These are phyloP conservation scores for Ormyrus rosae DNA, from an alignment of 2,888 invertebrate species.

Conservation along the genomic window DNA sequence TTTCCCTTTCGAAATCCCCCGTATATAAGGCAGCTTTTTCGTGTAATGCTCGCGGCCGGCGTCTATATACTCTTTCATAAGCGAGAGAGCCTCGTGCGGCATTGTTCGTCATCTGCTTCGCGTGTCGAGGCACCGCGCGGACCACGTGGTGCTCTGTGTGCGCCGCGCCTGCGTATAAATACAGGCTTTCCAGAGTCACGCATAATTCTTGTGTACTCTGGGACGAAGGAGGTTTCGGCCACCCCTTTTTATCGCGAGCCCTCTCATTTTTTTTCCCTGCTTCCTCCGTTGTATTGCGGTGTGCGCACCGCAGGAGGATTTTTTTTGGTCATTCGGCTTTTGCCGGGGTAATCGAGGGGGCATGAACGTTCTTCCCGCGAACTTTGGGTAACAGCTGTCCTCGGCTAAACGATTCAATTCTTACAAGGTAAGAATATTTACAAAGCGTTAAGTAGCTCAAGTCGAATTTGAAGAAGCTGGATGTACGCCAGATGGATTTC, in stretches of 20 bases:
- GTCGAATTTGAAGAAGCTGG: constrained; percentile 31
- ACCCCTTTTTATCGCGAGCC: not conserved
- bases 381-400: constrained; percentile 33
- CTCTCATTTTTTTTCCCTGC: not conserved
- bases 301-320: not conserved
- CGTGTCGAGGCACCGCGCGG: constrained; percentile 28
- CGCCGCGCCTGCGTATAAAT: not conserved
- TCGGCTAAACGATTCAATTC: constrained; percentile 49
- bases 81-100: constrained; percentile 38
- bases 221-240: not conserved
- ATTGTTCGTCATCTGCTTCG: constrained; percentile 49
- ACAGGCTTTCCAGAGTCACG: not conserved
- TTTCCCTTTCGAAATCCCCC: constrained; percentile 50
- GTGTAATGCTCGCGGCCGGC: constrained; percentile 43
- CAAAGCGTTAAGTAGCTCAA: constrained; percentile 9
- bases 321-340: not conserved
- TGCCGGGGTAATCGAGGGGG: not conserved
- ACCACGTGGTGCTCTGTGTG: constrained; percentile 18
- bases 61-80: constrained; percentile 27
- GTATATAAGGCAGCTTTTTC: constrained; percentile 54
- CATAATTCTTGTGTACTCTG: not conserved
- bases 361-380: not conserved
- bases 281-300: not conserved
- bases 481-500: constrained; percentile 30
- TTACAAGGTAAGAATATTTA: not conserved